phyloP scores from a whole-genome alignment of 2,113 vertebrate genomes.

The Colius striatus region DNA sequence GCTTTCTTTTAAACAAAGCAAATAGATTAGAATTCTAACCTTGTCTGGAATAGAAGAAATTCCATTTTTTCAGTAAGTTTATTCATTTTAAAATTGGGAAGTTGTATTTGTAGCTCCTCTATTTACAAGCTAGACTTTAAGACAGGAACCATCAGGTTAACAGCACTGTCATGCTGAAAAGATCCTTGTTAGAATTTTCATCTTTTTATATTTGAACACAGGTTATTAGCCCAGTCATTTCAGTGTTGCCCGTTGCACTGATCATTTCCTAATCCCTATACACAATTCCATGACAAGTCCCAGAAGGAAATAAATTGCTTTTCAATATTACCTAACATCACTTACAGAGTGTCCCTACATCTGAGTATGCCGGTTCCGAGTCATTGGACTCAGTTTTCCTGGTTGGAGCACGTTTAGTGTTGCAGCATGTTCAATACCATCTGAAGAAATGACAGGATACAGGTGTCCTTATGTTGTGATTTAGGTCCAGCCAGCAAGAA shows the following conservation, averaged over 20 bases:
- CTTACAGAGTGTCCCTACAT: background rate
- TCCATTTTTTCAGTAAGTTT: background rate
- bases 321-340: background rate
- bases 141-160: background rate
- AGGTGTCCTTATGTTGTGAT: background rate
- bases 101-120: background rate
- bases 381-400: background rate
- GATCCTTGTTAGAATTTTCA: background rate
- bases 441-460: background rate
- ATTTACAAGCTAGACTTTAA: background rate
- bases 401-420: background rate
- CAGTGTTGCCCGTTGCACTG: background rate
- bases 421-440: background rate
- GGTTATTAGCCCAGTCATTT: background rate
- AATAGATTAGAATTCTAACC: background rate
- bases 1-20: background rate
- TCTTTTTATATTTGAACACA: background rate
- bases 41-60: background rate
- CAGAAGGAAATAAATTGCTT: background rate
- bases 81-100: background rate
- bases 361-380: background rate
- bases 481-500: no score
- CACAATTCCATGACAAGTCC: background rate
- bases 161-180: background rate
- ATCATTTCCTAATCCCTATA: background rate